Base-by-base conservation (phyloP, 2,888 invertebrate genomes). In the Bhutanitis thaidina region DNA sequence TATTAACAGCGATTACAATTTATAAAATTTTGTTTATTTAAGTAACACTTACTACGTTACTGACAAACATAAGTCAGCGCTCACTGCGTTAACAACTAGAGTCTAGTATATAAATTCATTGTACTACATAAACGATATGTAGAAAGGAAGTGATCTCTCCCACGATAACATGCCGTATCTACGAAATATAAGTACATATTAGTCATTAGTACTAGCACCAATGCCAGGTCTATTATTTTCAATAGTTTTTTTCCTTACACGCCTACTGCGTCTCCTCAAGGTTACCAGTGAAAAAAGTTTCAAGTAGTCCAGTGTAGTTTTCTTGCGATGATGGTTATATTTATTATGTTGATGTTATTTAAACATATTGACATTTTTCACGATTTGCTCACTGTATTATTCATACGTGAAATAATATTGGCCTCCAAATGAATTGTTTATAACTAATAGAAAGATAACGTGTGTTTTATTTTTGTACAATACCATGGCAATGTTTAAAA, bases 301-400 rank as follows among this genome's bases (percentile, higher is more conserved):
- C 36, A 32, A 32, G 55, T 62, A 59, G 64, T 62, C 60, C 52
- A 53, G 40, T 52, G 48, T 62, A 56, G 58, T 50, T 61, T 55
- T 67, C 69, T 68, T 60, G 55, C 48, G 49, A 48, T 54, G 67
- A 66, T 74, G 67, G 74, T 74, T 69, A 64, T n/a, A n/a, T 67
- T 61, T 62, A 63, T 67, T 67, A 61, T 58, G 56, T 61, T 62
- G 65, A 20, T 20, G 20, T 20, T 20, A 5, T 20, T 20, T n/a
- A n/a, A n/a, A n/a, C n/a, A n/a, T 36, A 20, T n/a, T 12, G 10
- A 30, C 25, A 36, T 12, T 25, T 4, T 15, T 34, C 1, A 29
- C n/a, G n/a, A 8, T 15, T 14, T 15, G 43, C 34, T 16, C 20
- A 16, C 20, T 16, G 9, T 15, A 1, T 36, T 16, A 8, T 15